A percentile compares a stretch with the other conserved stretches of the same genome.
Evolutionary conservation across 1,140 invertebrate species (phyloP).

Genomic region (Drosophila sproati): DNA sequence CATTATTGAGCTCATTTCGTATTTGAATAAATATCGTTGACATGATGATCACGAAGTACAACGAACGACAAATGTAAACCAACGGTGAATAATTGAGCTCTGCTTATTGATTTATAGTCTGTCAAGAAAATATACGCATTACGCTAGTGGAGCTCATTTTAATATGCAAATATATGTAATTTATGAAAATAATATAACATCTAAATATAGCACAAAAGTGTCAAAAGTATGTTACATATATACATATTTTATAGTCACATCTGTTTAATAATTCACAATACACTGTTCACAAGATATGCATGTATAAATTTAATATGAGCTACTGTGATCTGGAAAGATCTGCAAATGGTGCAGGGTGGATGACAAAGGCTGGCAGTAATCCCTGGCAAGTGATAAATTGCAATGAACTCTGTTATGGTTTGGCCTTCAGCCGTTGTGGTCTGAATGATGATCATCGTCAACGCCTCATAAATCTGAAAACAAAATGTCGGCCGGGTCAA

Average conservation of each 20-base stretch:
- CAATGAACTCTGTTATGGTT: constrained; percentile 56
- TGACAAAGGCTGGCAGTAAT: constrained; percentile 2
- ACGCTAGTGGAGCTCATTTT: too few species aligned
- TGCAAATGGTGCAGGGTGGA: neutral
- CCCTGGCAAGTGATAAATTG: constrained; percentile 63
- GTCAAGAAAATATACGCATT: too few species aligned
- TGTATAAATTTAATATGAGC: neutral
- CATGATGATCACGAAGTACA: constrained; percentile 9
- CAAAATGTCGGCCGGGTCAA: constrained; percentile 40
- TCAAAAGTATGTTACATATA: neutral
- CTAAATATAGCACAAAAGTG: neutral
- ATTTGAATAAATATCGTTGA: constrained; percentile 3
- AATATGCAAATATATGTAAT: too few species aligned
- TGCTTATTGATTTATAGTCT: too few species aligned
- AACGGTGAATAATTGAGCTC: too few species aligned
- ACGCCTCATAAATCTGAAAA: constrained; percentile 63
- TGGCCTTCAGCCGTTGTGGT: constrained; percentile 61
- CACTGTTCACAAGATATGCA: neutral
- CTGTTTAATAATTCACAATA: too few species aligned
- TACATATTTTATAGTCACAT: neutral
- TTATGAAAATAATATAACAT: too few species aligned
- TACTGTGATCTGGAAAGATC: constrained; percentile 1
- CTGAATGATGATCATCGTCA: constrained; percentile 22
- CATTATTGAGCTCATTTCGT: neutral
- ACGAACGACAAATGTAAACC: neutral